Percentiles rank a stretch among this genome's conserved stretches.
Evolutionary conservation across 2,888 invertebrate species (phyloP).

Genomic region (Mantis religiosa): DNA sequence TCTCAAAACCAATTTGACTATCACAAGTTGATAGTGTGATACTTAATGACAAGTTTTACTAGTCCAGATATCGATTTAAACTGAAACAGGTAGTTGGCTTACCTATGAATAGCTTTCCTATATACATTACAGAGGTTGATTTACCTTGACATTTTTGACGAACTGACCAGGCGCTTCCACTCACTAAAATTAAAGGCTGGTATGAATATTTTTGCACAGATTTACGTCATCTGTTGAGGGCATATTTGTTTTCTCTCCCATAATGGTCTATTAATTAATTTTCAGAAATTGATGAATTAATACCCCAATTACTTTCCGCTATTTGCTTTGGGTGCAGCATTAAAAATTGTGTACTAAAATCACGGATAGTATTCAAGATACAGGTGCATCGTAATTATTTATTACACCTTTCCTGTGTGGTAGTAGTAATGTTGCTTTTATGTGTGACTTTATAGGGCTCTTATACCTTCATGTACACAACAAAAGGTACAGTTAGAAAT

Average conservation of each 20-base stretch:
- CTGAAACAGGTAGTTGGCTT: background rate
- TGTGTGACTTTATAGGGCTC: too few species aligned
- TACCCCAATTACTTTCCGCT: background rate
- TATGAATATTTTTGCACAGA: background rate
- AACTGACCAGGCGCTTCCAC: background rate
- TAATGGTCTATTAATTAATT: background rate
- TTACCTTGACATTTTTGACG: background rate
- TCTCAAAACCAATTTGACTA: too few species aligned
- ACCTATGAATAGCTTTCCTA: background rate
- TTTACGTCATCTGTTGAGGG: background rate
- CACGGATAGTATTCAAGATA: background rate
- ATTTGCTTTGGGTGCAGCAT: background rate
- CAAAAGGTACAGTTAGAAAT: too few species aligned
- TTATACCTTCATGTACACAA: too few species aligned
- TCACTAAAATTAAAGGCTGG: background rate
- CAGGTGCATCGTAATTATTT: too few species aligned
- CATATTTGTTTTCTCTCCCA: background rate
- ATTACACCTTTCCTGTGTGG: background rate
- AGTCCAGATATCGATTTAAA: too few species aligned
- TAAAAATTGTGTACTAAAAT: background rate
- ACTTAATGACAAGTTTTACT: too few species aligned
- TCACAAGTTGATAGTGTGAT: too few species aligned
- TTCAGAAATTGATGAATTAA: background rate
- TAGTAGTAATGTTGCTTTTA: background rate
- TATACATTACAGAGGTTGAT: too few species aligned